These are phyloP conservation scores for Anolis sagrei DNA, from an alignment of 2,113 vertebrate genomes.

Conservation along the genomic window DNA sequence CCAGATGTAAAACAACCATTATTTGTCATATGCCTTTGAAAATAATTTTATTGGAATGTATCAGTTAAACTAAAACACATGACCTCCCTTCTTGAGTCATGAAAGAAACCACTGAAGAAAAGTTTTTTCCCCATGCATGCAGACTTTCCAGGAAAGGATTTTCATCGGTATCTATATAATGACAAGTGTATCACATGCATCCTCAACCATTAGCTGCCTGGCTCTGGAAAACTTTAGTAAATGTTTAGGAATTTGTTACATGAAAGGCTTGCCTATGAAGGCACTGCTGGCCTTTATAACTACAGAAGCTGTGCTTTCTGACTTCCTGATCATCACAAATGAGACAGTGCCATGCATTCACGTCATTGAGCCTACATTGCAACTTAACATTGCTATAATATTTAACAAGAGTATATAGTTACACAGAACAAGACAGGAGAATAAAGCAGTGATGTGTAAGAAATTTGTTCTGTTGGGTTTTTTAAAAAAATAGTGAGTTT, in stretches of 20 bases:
- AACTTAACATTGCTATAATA: conserved; percentile 64
- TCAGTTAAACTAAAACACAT: conserved; percentile 82
- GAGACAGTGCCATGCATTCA: conserved; percentile 74
- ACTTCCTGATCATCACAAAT: conserved; percentile 74
- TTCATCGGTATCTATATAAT: conserved; percentile 69
- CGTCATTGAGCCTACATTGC: conserved; percentile 65
- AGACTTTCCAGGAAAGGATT: conserved; percentile 70
- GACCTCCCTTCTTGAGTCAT: conserved; percentile 78
- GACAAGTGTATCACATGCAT: conserved; percentile 79
- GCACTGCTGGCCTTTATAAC: conserved; percentile 63
- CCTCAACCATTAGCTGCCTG: conserved; percentile 67
- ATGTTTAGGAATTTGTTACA: conserved; percentile 81
- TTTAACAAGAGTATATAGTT: background rate
- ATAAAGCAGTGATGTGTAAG: background rate
- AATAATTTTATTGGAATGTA: conserved; percentile 88
- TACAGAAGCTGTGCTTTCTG: conserved; percentile 68
- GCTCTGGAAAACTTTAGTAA: conserved; percentile 77
- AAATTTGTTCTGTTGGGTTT: background rate
- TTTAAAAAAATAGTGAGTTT: too few species aligned
- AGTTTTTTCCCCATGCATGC: conserved; percentile 55
- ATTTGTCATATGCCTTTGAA: conserved; percentile 82
- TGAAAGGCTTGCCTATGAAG: conserved; percentile 81
- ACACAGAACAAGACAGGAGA: background rate
- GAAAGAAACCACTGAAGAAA: conserved; percentile 78
- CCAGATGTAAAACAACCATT: conserved; percentile 76